These are phyloP conservation scores for Ernsta delagoae DNA, from an alignment of 2,888 invertebrate genomes.

Conservation along the genomic window DNA sequence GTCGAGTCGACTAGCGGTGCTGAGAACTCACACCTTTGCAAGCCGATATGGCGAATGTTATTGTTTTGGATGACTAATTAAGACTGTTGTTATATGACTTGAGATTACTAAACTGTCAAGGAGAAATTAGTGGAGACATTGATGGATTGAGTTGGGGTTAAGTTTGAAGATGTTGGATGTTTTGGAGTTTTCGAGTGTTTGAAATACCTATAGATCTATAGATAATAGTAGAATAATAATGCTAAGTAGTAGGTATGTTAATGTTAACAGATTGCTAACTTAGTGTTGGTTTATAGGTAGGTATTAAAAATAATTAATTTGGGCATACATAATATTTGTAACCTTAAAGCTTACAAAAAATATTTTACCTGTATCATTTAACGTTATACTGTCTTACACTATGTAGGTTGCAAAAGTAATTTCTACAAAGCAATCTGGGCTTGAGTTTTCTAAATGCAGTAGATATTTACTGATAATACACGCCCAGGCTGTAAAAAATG, in stretches of 20 bases:
- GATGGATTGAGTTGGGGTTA: slow-evolving; percentile 32
- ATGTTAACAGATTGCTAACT: no score
- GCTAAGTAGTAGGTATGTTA: no score
- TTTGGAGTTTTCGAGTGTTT: not conserved
- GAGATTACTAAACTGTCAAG: slow-evolving; percentile 46
- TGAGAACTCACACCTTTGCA: slow-evolving; percentile 79
- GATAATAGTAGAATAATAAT: not conserved
- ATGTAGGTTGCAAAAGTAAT: slow-evolving; percentile 33
- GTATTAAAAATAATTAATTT: no score
- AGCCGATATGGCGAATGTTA: slow-evolving; percentile 75
- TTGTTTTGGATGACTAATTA: slow-evolving; percentile 80
- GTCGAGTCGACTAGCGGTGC: slow-evolving; percentile 80
- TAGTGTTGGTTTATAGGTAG: no score
- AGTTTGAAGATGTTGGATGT: not conserved
- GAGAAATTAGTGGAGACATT: slow-evolving; percentile 34
- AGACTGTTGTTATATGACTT: slow-evolving; percentile 53
- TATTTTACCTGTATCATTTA: not conserved
- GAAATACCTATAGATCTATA: not conserved
- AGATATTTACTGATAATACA: slow-evolving; percentile 21
- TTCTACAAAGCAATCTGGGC: slow-evolving; percentile 37
- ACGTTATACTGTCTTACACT: not conserved
- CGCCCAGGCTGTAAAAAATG: slow-evolving; percentile 59
- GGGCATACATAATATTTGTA: no score
- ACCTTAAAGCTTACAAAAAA: not conserved
- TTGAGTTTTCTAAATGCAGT: slow-evolving; percentile 41